phyloP scores from a whole-genome alignment of 2,888 invertebrate genomes.

The Agrochola litura region DNA sequence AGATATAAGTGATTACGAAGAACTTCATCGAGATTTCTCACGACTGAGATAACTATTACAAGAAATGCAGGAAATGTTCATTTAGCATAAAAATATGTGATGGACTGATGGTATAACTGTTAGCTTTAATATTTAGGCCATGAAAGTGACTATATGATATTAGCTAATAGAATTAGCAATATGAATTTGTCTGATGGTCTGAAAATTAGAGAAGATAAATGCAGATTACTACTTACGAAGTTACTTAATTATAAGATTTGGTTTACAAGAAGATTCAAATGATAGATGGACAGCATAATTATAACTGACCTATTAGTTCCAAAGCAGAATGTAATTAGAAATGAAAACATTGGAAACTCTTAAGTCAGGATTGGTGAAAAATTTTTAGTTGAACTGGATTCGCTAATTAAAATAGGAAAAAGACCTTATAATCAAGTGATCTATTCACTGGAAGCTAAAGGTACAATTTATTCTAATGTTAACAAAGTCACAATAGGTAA shows the following conservation, averaged over 20 bases:
- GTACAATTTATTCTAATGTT: background rate
- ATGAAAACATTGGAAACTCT: background rate
- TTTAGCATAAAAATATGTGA: constrained; percentile 50
- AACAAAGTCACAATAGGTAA: constrained; percentile 7
- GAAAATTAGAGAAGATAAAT: background rate
- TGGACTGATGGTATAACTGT: background rate
- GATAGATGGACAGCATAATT: background rate
- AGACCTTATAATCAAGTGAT: background rate
- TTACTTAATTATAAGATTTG: background rate
- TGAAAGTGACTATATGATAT: constrained; percentile 8
- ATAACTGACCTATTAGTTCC: background rate
- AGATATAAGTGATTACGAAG: constrained; percentile 34
- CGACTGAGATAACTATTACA: constrained; percentile 43
- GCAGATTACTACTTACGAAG: too few relatives aligned
- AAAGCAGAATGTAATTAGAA: background rate
- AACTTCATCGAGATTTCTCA: constrained; percentile 45
- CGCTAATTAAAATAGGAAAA: background rate
- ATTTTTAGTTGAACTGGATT: background rate
- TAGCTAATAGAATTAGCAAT: background rate
- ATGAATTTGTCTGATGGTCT: background rate
- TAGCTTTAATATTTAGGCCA: constrained; percentile 31
- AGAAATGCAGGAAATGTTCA: constrained; percentile 55
- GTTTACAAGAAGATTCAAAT: background rate
- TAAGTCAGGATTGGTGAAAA: background rate
- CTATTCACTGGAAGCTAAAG: background rate